Evolutionary conservation across 2,888 invertebrate species (phyloP).

Genomic region (Thalpophila matura): DNA sequence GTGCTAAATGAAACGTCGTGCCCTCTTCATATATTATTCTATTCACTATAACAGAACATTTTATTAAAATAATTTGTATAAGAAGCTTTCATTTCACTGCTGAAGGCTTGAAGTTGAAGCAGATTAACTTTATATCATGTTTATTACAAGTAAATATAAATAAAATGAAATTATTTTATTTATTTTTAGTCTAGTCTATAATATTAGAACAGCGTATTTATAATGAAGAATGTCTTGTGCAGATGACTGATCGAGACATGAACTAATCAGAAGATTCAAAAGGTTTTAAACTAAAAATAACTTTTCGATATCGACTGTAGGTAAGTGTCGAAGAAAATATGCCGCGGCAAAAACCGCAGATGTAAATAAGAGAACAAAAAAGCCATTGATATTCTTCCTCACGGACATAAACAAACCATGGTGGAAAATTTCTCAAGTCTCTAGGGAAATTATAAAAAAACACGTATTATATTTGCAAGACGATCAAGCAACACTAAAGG

Average conservation of each 20-base stretch:
- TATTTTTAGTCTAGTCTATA: no score
- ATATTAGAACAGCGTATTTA: neutral
- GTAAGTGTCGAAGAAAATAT: no score
- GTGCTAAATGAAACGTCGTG: conserved; percentile 27
- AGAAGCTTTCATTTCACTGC: neutral
- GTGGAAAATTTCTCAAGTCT: neutral
- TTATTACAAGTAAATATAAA: conserved; percentile 2
- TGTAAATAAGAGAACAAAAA: neutral
- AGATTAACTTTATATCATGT: conserved; percentile 21
- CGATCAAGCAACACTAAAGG: neutral
- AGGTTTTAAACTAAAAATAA: neutral
- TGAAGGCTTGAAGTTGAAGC: no score
- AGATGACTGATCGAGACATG: conserved; percentile 2
- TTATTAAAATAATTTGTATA: conserved; percentile 6
- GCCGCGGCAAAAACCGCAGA: neutral
- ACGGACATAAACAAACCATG: neutral
- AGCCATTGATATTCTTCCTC: neutral
- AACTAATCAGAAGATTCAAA: neutral
- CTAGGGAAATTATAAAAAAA: conserved; percentile 24
- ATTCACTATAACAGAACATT: conserved; percentile 6
- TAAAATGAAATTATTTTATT: neutral
- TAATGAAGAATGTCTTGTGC: conserved; percentile 5
- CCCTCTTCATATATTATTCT: conserved; percentile 3
- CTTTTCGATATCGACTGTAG: neutral
- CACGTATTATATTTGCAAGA: neutral